Percentiles rank a stretch among this genome's conserved stretches.
Evolutionary conservation across 2,797 vertebrate species (phyloP).

Genomic region (Pangasius djambal): DNA sequence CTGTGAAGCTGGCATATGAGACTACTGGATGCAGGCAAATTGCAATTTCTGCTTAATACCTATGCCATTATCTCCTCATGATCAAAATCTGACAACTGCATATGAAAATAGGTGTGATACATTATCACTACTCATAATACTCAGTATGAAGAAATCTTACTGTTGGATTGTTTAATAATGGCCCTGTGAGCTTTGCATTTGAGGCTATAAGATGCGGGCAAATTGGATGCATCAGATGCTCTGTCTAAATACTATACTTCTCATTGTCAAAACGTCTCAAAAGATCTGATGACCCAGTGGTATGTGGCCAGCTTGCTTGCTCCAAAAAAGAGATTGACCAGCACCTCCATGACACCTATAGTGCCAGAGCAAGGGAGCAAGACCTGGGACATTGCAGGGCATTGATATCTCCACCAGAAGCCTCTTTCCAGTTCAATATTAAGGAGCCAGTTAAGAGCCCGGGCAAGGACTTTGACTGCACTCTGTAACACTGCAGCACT

Average conservation of each 20-base stretch:
- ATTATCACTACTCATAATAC: not conserved
- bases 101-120: not conserved
- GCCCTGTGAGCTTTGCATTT: not conserved
- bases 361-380: too few species aligned
- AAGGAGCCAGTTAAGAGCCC: too few species aligned
- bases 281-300: not conserved
- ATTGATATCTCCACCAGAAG: too few species aligned
- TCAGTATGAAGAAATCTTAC: not conserved
- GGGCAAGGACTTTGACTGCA: too few species aligned
- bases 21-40: not conserved
- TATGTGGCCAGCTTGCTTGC: not conserved
- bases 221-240: not conserved
- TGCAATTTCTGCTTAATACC: not conserved
- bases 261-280: not conserved
- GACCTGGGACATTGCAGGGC: too few species aligned
- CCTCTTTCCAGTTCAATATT: too few species aligned
- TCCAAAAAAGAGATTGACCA: not conserved
- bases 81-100: too few species aligned
- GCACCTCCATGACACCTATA: too few species aligned
- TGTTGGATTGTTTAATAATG: not conserved
- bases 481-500: too few species aligned
- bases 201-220: not conserved
- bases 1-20: too few species aligned
- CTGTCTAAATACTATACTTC: not conserved
- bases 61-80: too few species aligned